Evolutionary conservation across 2,797 vertebrate species (phyloP).

Genomic region (Triplophysa bombifrons): DNA sequence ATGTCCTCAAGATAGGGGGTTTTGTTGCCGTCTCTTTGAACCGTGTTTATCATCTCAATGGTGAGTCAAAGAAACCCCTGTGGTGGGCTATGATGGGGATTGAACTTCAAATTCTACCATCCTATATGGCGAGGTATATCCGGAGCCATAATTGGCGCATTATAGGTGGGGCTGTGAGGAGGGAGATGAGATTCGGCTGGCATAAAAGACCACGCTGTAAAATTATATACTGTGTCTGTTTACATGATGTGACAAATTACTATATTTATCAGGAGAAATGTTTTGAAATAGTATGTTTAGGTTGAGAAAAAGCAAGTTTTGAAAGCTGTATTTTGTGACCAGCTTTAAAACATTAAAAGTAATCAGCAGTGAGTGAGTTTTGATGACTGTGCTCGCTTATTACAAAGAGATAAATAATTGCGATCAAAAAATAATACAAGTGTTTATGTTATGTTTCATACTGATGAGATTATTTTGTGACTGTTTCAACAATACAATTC

Average conservation of each 20-base stretch:
- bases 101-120: constrained; percentile 18
- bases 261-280: constrained; percentile 27
- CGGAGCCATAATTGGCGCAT: constrained; percentile 31
- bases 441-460: not conserved
- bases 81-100: constrained; percentile 41
- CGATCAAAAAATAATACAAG: not conserved
- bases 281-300: not conserved
- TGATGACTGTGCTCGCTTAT: not conserved
- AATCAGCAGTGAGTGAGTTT: not conserved
- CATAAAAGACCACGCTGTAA: constrained; percentile 9
- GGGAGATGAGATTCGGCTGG: not conserved
- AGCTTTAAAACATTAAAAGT: constrained; percentile 5
- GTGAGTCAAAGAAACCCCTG: constrained; percentile 28
- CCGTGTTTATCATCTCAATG: constrained; percentile 28
- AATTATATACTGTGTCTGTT: constrained; percentile 26
- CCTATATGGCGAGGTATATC: constrained; percentile 4
- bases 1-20: constrained; percentile 41
- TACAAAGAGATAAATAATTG: not conserved
- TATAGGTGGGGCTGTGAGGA: constrained; percentile 6
- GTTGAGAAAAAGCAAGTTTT: constrained; percentile 11
- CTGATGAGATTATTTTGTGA: not conserved
- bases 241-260: constrained; percentile 36
- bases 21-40: constrained; percentile 40
- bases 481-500: too few species aligned
- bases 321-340: constrained; percentile 1